Conservation (phyloP, 1,140 invertebrate genomes). For the Pseudomyrmex sp. region DNA sequence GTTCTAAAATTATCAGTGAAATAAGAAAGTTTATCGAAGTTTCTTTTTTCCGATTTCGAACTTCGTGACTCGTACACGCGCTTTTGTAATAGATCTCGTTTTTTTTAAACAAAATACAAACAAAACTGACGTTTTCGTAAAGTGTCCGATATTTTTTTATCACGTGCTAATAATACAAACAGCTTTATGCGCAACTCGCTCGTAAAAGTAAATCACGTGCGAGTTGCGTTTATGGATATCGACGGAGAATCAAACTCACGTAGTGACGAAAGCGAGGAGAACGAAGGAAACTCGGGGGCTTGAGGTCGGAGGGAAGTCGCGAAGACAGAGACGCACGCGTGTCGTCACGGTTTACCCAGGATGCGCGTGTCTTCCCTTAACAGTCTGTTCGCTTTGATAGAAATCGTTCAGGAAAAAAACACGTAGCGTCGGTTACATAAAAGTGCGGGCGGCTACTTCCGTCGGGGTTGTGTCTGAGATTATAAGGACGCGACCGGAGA, state of each 20-base stretch:
- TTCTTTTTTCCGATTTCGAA: background rate
- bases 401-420: constrained; percentile 78
- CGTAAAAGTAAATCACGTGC: constrained; percentile 11
- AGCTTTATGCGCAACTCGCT: background rate
- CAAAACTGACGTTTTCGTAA: background rate
- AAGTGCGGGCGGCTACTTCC: constrained; percentile 73
- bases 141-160: constrained; percentile 1
- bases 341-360: constrained; percentile 83
- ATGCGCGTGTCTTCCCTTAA: constrained; percentile 83
- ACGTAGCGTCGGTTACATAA: constrained; percentile 75
- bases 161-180: background rate
- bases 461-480: constrained; percentile 51
- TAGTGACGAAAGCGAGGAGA: constrained; percentile 59
- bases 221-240: constrained; percentile 46
- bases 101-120: background rate
- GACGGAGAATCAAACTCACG: constrained; percentile 50
- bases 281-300: constrained; percentile 45
- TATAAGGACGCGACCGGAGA: constrained; percentile 63
- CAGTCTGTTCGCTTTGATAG: constrained; percentile 63
- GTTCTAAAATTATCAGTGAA: background rate
- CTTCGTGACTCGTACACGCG: background rate
- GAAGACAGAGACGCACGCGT: constrained; percentile 70
- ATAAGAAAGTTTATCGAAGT: too few species aligned
- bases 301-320: constrained; percentile 41
- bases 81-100: background rate